Evolutionary conservation across 2,797 vertebrate genomes (phyloP), one percentile per base, ranked within the genome.

Genomic region (Melanotaenia pygmaea): DNA sequence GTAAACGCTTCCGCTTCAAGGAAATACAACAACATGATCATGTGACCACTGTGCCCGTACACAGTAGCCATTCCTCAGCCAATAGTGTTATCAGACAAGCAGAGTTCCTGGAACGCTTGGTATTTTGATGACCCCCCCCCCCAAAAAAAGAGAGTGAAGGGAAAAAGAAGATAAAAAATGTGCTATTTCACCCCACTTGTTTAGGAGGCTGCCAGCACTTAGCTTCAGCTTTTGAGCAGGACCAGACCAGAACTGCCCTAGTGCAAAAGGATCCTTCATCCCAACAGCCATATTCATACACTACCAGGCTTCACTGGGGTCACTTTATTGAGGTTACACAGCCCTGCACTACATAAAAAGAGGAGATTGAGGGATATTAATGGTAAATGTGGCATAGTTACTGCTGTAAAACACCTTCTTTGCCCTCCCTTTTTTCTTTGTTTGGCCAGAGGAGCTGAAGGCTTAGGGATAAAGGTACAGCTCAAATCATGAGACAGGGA

Each of bases 371-470:
- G 83, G 91, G 92, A 94, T 94, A 94, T 94, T 94, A 94, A 94
- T 94, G 91, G 87, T 94, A 94, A 94, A 94, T 90, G 90, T 89
- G 89, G 91, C 86, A 92, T 93, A 91, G 91, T 92, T 91, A 93
- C 88, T 81, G 91, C 89, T 89, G 88, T 93, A 94, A 94, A 93
- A 91, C 86, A 92, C 86, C 82, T 80, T 90, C 90, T 87, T 88
- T 89, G 85, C 90, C 91, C 91, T 93, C 85, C 90, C 89, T 91
- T 92, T 93, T 93, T 91, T 85, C 93, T 95, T 94, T 94, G 93
- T 94, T 95, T 95, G 93, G 92, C 92, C 93, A 93, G 89, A 93
- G 93, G 92, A 94, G 92, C 94, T 91, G 90, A 93, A 92, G 94
- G 93, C 93, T 95, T 93, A 93, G 79, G 94, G 93, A 94, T 94